phyloP scores from a whole-genome alignment of 2,797 vertebrate genomes.

The Cryptoprocta ferox region DNA sequence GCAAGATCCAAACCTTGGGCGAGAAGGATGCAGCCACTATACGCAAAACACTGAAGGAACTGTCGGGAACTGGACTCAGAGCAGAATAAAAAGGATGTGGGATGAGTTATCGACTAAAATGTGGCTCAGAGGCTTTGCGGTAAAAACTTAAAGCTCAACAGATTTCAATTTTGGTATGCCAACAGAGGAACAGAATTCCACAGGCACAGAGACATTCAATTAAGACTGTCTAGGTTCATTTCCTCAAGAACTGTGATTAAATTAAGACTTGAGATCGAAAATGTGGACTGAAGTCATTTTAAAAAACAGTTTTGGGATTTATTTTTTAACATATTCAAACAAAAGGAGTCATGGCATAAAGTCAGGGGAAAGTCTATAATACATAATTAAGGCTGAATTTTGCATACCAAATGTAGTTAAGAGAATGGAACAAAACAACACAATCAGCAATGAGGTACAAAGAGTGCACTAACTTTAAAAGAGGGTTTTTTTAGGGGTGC shows the following conservation, averaged over 20 bases:
- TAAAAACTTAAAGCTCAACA: conserved; percentile 57
- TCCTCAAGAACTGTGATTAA: conserved; percentile 73
- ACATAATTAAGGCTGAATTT: conserved; percentile 60
- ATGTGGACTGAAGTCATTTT: conserved; percentile 59
- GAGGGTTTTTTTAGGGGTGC: not conserved
- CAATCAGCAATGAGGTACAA: not conserved
- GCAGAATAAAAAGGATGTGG: not conserved
- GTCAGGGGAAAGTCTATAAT: conserved; percentile 35
- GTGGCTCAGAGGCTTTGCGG: not conserved
- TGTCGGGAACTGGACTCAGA: not conserved
- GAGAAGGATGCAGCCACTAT: not conserved
- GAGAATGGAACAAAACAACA: conserved; percentile 59
- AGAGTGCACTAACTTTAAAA: not conserved
- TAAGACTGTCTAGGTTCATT: conserved; percentile 60
- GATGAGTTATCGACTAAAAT: conserved; percentile 36
- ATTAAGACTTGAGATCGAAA: conserved; percentile 66
- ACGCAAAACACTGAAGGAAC: not conserved
- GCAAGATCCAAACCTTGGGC: not conserved
- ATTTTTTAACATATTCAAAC: conserved; percentile 64
- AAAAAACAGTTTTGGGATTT: conserved; percentile 68
- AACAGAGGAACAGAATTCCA: conserved; percentile 52
- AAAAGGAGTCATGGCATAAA: conserved; percentile 68
- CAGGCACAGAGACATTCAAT: conserved; percentile 50
- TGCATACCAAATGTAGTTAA: conserved; percentile 47
- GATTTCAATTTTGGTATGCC: conserved; percentile 64